Base-by-base conservation (phyloP, 2,113 vertebrate species). In the Forbesichthys papilliferus region DNA sequence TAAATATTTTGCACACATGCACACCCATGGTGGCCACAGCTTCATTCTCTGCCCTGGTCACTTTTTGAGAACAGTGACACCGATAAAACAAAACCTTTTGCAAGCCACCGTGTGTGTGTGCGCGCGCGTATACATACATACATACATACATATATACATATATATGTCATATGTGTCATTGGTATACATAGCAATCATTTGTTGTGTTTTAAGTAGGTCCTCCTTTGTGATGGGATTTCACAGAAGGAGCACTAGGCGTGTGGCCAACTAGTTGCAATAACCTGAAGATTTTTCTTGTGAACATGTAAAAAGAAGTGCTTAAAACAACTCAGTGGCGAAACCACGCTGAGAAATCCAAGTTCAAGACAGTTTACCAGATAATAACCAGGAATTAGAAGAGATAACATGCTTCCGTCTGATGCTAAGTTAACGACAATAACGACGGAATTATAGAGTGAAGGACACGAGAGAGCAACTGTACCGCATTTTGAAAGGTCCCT, bases 381-480 rank as follows among this genome's bases (percentile, higher is more conserved):
- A 63, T 56, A 18, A 47, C 46, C 61, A 52, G 57, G 33, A 42
- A 52, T 0, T 33, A 20, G 7, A 42, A 42, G 18, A 53, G 34
- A n/a, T 2, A 13, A 27, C 59, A 54, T 51, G 18, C 14, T 8
- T 5, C 36, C 16, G 62, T 51, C 42, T 42, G 48, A 49, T 36
- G 47, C 33, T 0, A 55, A 48, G 12, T 47, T 34, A 36, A 55
- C 1, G 3, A 33, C 66, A 69, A 59, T 27, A 57, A 16, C 1
- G 1, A 49, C 49, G 56, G 27, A 67, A 9, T 54, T 36, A 34
- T 13, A 66, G 4, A 70, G 16, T 51, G 36, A 48, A 1, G 52
- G 27, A 18, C 49, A 56, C 14, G 27, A n/a, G 75, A 47, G 60
- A 47, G 60, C 71, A 74, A 76, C 63, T 73, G 42, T 5, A 7